A percentile compares a stretch with the other conserved stretches of the same genome.
phyloP scores from a whole-genome alignment of 2,113 vertebrate species.

The Dendropsophus ebraccatus region DNA sequence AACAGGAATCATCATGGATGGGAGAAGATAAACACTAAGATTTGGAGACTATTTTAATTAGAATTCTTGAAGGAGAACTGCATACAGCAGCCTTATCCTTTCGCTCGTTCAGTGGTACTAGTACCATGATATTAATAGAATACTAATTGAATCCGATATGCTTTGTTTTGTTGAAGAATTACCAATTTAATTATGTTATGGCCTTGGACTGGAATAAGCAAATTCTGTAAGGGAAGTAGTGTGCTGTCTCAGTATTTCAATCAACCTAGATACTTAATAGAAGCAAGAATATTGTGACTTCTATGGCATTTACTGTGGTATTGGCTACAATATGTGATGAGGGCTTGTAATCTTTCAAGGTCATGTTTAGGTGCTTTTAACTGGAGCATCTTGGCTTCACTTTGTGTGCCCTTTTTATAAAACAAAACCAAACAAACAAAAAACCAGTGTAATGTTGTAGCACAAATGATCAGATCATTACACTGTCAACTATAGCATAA shows the following conservation, averaged over 20 bases:
- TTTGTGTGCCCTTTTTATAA: neutral
- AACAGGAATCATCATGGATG: constrained; percentile 23
- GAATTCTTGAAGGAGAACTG: neutral
- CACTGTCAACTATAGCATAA: neutral
- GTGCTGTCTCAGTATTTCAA: neutral
- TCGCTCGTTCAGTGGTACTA: neutral
- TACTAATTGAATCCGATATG: constrained; percentile 17
- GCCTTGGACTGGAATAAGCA: neutral
- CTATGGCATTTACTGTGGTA: neutral
- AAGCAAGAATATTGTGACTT: neutral
- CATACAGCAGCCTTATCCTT: neutral
- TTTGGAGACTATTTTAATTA: constrained; percentile 27
- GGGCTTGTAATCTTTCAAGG: neutral
- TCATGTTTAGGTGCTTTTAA: neutral
- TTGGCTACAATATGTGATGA: neutral
- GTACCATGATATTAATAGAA: constrained; percentile 23
- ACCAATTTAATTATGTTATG: constrained; percentile 35
- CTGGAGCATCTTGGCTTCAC: neutral
- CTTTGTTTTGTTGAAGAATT: constrained; percentile 37
- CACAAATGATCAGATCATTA: neutral
- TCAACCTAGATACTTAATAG: neutral
- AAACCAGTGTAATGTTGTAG: too few relatives aligned
- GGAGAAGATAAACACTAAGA: constrained; percentile 10
- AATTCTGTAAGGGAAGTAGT: neutral
- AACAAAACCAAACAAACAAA: too few relatives aligned